Conservation (phyloP, 2,113 vertebrate genomes). For the Trichechus manatus region DNA sequence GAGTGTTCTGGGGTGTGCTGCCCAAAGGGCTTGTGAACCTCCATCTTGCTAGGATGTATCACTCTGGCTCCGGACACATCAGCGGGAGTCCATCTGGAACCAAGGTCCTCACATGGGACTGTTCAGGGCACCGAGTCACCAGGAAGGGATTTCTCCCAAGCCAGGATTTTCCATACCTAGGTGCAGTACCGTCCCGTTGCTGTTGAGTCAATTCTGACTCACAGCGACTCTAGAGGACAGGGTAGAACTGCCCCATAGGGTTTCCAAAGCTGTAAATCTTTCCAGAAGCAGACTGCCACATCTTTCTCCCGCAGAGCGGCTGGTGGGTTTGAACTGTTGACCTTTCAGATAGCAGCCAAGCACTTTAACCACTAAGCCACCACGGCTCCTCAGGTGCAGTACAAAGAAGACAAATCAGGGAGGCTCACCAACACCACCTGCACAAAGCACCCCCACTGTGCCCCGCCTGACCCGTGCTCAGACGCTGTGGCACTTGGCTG, state of each 20-base stretch:
- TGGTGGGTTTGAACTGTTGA: no score
- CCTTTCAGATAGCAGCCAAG: no score
- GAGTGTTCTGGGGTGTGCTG: fast-evolving
- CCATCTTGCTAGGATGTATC: not conserved
- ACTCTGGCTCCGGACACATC: not conserved
- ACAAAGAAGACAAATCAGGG: not conserved
- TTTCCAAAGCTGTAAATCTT: no score
- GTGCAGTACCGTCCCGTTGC: not conserved
- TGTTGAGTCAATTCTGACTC: no score
- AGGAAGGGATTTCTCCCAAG: not conserved
- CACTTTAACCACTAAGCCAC: no score
- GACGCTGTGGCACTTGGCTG: not conserved
- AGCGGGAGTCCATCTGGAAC: not conserved
- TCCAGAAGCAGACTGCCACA: no score
- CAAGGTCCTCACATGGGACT: no score
- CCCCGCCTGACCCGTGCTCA: not conserved
- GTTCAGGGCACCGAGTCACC: not conserved
- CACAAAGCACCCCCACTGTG: not conserved
- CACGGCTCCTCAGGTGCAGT: not conserved
- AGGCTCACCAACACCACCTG: fast-evolving
- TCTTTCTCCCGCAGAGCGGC: no score
- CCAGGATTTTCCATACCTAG: not conserved
- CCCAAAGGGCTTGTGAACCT: not conserved
- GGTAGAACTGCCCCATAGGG: no score
- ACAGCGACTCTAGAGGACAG: no score